These are phyloP conservation scores for Drosophila nannoptera DNA, from an alignment of 1,140 invertebrate species.

Conservation along the genomic window DNA sequence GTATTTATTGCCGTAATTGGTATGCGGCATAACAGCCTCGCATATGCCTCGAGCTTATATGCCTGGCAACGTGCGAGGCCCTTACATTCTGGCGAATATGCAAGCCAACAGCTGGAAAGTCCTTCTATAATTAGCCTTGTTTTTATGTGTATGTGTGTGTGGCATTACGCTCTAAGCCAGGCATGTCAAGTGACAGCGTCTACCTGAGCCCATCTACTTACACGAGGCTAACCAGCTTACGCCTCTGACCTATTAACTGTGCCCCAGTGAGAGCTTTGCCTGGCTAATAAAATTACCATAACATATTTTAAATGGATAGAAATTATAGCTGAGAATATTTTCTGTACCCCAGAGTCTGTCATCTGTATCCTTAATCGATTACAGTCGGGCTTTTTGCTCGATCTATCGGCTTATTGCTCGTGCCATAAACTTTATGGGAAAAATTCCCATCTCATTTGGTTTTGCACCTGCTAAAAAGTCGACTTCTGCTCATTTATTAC, in stretches of 20 bases:
- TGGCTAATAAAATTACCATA: too few species aligned
- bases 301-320: too few species aligned
- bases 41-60: conserved; percentile 31
- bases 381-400: too few species aligned
- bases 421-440: too few species aligned
- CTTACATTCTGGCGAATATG: conserved; percentile 4
- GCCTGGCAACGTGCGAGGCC: neutral
- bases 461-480: too few species aligned
- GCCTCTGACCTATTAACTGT: neutral
- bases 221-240: conserved; percentile 33
- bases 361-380: too few species aligned
- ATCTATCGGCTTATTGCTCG: too few species aligned
- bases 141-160: conserved; percentile 21
- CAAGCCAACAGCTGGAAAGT: conserved; percentile 18
- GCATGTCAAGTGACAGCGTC: conserved; percentile 54
- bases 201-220: conserved; percentile 36
- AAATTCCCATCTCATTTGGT: too few species aligned
- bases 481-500: too few species aligned
- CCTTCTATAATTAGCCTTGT: conserved; percentile 48
- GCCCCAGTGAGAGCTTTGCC: neutral
- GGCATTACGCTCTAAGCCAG: conserved; percentile 38
- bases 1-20: conserved; percentile 42
- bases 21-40: conserved; percentile 8
- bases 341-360: too few species aligned
- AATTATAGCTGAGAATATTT: too few species aligned